Conservation (phyloP, 2,797 vertebrate species). For the Hapalemur alaotrensis region DNA sequence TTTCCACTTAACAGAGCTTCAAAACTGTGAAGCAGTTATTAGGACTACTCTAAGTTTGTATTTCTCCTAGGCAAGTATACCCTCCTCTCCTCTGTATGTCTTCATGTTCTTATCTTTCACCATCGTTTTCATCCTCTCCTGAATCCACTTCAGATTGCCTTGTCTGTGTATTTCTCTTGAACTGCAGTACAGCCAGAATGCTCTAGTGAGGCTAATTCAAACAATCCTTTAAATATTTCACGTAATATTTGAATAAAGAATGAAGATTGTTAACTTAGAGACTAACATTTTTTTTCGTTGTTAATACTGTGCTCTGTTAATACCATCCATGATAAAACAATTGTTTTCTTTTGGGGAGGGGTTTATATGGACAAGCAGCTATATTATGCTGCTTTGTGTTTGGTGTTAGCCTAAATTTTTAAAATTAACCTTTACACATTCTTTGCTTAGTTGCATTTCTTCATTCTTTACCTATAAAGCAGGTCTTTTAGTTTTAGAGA, state of each 20-base stretch:
- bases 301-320: not conserved
- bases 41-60: not conserved
- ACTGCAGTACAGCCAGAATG: not conserved
- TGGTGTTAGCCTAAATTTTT: not conserved
- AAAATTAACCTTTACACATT: not conserved
- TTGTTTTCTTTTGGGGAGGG: not conserved
- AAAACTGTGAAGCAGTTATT: not conserved
- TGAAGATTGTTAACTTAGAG: not conserved
- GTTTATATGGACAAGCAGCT: not conserved
- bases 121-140: not conserved
- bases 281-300: not conserved
- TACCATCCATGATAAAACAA: not conserved
- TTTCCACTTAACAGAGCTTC: not conserved
- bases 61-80: not conserved
- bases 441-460: not conserved
- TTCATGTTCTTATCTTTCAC: not conserved
- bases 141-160: not conserved
- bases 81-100: not conserved
- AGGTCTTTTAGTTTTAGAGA: not conserved
- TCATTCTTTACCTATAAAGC: not conserved
- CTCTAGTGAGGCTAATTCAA: not conserved
- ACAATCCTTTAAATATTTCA: not conserved
- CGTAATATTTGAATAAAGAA: not conserved
- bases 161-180: not conserved
- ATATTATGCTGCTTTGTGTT: not conserved